Evolutionary conservation across 2,888 invertebrate genomes (phyloP), one percentile per base, ranked within the genome.

Genomic region (Luperina nickerlii): DNA sequence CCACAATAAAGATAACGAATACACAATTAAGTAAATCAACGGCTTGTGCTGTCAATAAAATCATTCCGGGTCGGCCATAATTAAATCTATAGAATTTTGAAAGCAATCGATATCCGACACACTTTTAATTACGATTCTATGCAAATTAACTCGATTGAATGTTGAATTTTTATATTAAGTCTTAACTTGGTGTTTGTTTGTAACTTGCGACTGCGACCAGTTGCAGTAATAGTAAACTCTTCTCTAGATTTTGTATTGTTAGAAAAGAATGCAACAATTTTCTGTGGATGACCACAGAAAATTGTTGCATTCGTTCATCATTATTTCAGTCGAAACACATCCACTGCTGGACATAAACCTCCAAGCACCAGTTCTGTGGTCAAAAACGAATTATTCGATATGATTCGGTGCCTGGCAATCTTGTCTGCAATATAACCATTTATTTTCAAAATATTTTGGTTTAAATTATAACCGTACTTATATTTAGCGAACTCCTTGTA

Each of bases 81-180:
- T 85, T 85, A 88, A 89, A 89, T 90, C 89, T 86, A 90, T 90
- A 90, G 90, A 89, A 91, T 91, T 91, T 91, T 87, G 80, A 92
- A 93, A 92, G 87, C 87, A 85, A 88, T 89, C 86, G 87, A 90
- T 88, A 88, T 79, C 74, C 78, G 85, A 90, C 85, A 90, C 86
- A 90, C 85, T 92, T 94, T 94, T 96, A 95, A 96, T 95, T 95
- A 94, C 91, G 78, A 90, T 93, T 92, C 89, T 90, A 95, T 95
- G 95, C 93, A 93, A 95, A 95, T 95, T 80, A 83, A 78, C 86
- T 85, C 86, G 88, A 91, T 91, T 90, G 88, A 89, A 91, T 92
- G 89, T 88, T 76, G 82, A 91, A 90, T 87, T 83, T 81, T 69
- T 82, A 68, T 82, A 79, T 82, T 66, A 73, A 75, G 54, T 82